A percentile compares a stretch with the other conserved stretches of the same genome.
These are phyloP conservation scores for Pangasius krempfi DNA, from an alignment of 2,797 vertebrate species.

Conservation along the genomic window DNA sequence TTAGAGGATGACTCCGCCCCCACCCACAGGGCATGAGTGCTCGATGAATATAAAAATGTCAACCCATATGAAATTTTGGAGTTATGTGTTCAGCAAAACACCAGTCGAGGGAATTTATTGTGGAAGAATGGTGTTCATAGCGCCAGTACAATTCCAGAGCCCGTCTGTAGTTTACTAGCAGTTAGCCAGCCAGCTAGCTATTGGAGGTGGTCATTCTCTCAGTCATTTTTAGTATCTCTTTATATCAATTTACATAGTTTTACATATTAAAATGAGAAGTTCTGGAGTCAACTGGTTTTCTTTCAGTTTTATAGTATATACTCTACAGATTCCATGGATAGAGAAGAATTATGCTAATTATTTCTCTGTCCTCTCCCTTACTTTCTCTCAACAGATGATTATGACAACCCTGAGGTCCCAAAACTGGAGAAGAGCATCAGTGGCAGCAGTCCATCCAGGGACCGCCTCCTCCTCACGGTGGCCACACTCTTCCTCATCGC, in stretches of 20 bases:
- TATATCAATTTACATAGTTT: background rate
- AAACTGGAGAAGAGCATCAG: constrained; percentile 97
- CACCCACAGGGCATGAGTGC: background rate
- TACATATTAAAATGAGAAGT: background rate
- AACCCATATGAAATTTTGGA: background rate
- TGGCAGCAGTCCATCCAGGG: constrained; percentile 91
- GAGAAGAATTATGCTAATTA: background rate
- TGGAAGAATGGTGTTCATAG: background rate
- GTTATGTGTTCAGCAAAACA: background rate
- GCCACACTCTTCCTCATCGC: constrained; percentile 85
- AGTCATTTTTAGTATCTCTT: background rate
- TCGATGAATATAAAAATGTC: background rate
- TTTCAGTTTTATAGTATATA: background rate
- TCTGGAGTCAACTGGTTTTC: background rate
- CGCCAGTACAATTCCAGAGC: background rate
- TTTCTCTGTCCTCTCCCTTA: constrained; percentile 35
- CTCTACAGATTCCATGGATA: too few species aligned
- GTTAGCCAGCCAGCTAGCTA: too few species aligned
- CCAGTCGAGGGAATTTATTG: background rate
- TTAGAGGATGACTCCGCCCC: background rate
- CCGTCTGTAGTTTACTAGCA: background rate
- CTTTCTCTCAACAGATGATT: constrained; percentile 77
- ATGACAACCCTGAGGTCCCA: constrained; percentile 84
- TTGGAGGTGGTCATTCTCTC: background rate
- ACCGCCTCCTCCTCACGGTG: constrained; percentile 89